phyloP scores from a whole-genome alignment of 1,140 invertebrate genomes.

The Drosophila tristis region DNA sequence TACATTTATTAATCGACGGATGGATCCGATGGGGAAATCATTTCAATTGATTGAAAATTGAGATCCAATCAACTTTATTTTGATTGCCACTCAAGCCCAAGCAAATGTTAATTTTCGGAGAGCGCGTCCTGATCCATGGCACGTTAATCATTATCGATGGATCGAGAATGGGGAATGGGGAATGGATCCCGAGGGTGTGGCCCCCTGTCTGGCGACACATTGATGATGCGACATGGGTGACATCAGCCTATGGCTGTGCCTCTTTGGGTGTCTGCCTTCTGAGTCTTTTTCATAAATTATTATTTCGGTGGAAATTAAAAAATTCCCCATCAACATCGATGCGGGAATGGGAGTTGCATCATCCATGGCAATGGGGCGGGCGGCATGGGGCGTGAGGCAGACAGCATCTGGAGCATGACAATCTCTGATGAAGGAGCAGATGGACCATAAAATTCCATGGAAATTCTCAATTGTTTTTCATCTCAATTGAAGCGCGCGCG shows the following conservation, averaged over 20 bases:
- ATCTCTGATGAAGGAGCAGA: slow-evolving; percentile 1
- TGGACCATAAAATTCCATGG: slow-evolving; percentile 30
- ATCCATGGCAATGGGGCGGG: slow-evolving; percentile 32
- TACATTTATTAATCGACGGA: slow-evolving; percentile 6
- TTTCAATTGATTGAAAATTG: slow-evolving; percentile 25
- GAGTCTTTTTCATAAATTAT: slow-evolving; percentile 39
- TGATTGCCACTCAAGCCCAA: slow-evolving; percentile 23
- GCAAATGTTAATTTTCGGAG: background rate
- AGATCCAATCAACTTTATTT: slow-evolving; percentile 2
- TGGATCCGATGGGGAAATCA: slow-evolving; percentile 15
- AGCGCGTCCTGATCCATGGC: slow-evolving; percentile 10
- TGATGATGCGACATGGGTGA: slow-evolving; percentile 41
- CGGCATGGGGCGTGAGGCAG: background rate
- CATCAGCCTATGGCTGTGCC: slow-evolving; percentile 19
- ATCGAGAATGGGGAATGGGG: slow-evolving; percentile 4
- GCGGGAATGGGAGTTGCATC: slow-evolving; percentile 1
- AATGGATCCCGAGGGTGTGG: slow-evolving; percentile 2
- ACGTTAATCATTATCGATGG: slow-evolving; percentile 27
- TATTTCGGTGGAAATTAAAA: slow-evolving; percentile 71
- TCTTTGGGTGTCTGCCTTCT: slow-evolving; percentile 16
- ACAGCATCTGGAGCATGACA: slow-evolving; percentile 37
- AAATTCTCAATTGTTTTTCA: slow-evolving; percentile 33
- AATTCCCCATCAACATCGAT: slow-evolving; percentile 41
- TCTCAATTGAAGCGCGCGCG: slow-evolving; percentile 38
- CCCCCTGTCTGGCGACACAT: background rate